Conservation (phyloP, 2,888 invertebrate species). For the Cheilosia vernalis region DNA sequence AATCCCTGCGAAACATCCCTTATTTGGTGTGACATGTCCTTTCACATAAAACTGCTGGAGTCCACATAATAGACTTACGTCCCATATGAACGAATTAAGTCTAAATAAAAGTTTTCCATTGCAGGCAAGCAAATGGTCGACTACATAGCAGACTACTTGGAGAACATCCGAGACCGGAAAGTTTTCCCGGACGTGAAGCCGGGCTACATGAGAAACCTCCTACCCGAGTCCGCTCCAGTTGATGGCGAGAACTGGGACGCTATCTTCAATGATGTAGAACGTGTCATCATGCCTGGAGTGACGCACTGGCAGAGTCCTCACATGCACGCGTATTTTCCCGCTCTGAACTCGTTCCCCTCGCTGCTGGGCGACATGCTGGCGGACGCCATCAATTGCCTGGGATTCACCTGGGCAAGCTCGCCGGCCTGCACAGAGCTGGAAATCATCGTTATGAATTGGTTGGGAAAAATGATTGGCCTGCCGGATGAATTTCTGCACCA, state of each 20-base stretch:
- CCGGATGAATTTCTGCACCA: constrained; percentile 96
- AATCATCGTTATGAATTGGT: constrained; percentile 99
- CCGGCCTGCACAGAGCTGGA: constrained; percentile 99
- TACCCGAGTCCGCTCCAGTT: constrained; percentile 94
- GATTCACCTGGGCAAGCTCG: constrained; percentile 98
- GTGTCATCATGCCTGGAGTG: constrained; percentile 98
- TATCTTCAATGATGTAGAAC: constrained; percentile 96
- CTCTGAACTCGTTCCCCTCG: constrained; percentile 96
- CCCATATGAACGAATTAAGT: constrained; percentile 10
- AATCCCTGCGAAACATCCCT: constrained; percentile 22
- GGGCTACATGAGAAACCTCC: constrained; percentile 93
- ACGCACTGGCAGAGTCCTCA: constrained; percentile 93
- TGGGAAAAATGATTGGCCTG: constrained; percentile 97
- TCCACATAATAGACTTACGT: constrained; percentile 11
- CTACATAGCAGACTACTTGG: constrained; percentile 98
- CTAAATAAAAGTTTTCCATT: background rate
- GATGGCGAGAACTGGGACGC: constrained; percentile 95
- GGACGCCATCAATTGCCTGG: constrained; percentile 96
- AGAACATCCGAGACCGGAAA: constrained; percentile 93
- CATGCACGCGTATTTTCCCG: constrained; percentile 99
- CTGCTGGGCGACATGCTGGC: constrained; percentile 98
- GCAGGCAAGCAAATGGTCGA: constrained; percentile 99
- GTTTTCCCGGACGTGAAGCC: constrained; percentile 98
- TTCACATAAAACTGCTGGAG: constrained; percentile 49
- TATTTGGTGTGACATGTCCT: constrained; percentile 62